Evolutionary conservation across 1,140 invertebrate species (phyloP).

Genomic region (Sitobion miscanthi): DNA sequence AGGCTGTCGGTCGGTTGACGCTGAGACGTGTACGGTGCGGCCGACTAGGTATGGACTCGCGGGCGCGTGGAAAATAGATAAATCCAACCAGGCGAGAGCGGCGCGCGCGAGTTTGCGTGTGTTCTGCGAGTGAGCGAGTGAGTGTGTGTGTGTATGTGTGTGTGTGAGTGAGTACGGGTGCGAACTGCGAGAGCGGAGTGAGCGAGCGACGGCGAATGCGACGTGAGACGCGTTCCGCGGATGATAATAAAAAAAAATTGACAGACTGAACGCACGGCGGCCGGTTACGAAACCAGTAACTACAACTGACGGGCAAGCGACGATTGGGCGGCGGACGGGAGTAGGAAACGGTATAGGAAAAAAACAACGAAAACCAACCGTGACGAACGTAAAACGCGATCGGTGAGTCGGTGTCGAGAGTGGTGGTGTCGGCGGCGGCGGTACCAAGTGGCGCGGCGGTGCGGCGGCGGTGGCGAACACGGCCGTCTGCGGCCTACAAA

Average conservation of each 20-base stretch:
- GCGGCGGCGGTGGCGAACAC: not conserved
- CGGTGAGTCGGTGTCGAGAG: not conserved
- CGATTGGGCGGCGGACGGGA: not conserved
- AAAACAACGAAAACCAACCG: not conserved
- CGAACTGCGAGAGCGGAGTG: not conserved
- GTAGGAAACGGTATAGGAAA: not conserved
- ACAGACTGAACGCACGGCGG: slow-evolving; percentile 5
- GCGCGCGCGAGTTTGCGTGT: not conserved
- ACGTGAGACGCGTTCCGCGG: not conserved
- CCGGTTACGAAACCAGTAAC: slow-evolving; percentile 51
- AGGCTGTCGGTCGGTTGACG: not conserved
- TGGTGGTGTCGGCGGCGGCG: not conserved
- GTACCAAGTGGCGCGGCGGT: too few species aligned
- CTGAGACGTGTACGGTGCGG: not conserved
- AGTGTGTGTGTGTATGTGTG: not conserved
- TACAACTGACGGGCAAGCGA: not conserved
- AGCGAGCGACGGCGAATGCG: not conserved
- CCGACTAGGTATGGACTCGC: slow-evolving; percentile 24
- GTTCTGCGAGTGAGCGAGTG: not conserved
- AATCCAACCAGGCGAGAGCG: not conserved
- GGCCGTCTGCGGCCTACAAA: slow-evolving; percentile 2
- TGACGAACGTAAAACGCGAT: slow-evolving; percentile 43
- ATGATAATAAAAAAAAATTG: slow-evolving; percentile 19
- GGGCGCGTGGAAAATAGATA: slow-evolving; percentile 39
- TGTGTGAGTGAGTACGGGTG: not conserved